Evolutionary conservation across 2,113 vertebrate species (phyloP).

Genomic region (Boulengeromyrus knoepffleri): DNA sequence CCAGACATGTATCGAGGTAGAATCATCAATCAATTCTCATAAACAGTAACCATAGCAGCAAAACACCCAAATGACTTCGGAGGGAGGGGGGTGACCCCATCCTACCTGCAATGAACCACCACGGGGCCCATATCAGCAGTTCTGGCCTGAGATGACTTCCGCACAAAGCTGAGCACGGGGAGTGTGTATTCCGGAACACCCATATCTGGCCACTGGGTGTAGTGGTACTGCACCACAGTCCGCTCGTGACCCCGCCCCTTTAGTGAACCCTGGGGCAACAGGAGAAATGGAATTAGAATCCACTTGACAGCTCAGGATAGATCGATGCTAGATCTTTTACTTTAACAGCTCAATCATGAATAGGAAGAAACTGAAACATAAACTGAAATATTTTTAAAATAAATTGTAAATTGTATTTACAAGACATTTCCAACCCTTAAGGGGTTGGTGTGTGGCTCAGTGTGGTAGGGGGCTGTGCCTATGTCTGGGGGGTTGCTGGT

Average conservation of each 20-base stretch:
- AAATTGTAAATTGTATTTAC: not conserved
- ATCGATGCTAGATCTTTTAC: not conserved
- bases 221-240: constrained; percentile 83
- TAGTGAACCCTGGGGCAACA: constrained; percentile 64
- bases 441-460: not conserved
- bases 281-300: not conserved
- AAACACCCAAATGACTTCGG: not conserved
- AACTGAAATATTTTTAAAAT: not conserved
- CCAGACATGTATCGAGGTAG: not conserved
- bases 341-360: not conserved
- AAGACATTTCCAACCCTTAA: not conserved
- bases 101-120: constrained; percentile 91
- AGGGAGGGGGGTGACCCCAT: not conserved
- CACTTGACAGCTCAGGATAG: not conserved
- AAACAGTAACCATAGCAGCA: not conserved
- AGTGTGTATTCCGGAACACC: constrained; percentile 88
- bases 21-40: not conserved
- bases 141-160: constrained; percentile 73
- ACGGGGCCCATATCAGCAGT: constrained; percentile 78
- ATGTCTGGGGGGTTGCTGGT: not conserved
- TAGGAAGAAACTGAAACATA: no score
- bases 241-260: constrained; percentile 74
- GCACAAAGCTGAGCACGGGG: constrained; percentile 86
- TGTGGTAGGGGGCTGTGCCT: not conserved
- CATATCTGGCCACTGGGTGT: constrained; percentile 99